A percentile compares a stretch with the other conserved stretches of the same genome.
Evolutionary conservation across 2,797 vertebrate species (phyloP).

Genomic region (Podarcis siculus): DNA sequence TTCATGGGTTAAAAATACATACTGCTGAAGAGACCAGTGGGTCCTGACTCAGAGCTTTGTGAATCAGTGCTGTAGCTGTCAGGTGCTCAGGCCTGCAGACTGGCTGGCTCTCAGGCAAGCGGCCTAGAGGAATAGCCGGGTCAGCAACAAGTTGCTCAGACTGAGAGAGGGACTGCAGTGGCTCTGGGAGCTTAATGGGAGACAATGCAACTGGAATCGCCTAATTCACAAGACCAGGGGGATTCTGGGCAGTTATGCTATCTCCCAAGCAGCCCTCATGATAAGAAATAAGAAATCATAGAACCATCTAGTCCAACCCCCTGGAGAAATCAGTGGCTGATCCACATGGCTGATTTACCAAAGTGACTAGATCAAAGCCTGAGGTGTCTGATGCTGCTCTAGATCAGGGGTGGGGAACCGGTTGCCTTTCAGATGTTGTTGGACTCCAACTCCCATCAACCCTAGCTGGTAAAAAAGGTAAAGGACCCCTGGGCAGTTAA

Average conservation of each 20-base stretch:
- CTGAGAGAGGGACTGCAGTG: background rate
- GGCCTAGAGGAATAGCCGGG: background rate
- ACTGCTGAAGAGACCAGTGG: background rate
- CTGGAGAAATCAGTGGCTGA: no score
- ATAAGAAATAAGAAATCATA: no score
- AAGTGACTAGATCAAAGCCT: no score
- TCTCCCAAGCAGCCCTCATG: background rate
- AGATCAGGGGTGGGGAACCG: background rate
- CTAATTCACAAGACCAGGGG: background rate
- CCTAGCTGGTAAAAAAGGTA: no score
- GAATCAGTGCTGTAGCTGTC: background rate
- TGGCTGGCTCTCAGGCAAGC: background rate
- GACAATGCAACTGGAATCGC: background rate
- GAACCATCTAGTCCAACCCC: no score
- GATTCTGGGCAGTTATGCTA: background rate
- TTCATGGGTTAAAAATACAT: background rate
- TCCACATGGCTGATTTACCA: no score
- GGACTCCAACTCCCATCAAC: no score
- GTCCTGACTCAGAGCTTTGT: slow-evolving; percentile 7
- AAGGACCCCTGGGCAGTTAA: no score
- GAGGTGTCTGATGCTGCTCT: background rate
- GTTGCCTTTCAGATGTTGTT: no score
- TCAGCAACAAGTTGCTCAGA: background rate
- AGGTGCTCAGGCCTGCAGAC: background rate
- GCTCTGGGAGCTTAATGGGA: background rate